A percentile compares a stretch with the other conserved stretches of the same genome.
Conservation (phyloP, 2,113 vertebrate genomes). For the Xenotilapia leptura region DNA sequence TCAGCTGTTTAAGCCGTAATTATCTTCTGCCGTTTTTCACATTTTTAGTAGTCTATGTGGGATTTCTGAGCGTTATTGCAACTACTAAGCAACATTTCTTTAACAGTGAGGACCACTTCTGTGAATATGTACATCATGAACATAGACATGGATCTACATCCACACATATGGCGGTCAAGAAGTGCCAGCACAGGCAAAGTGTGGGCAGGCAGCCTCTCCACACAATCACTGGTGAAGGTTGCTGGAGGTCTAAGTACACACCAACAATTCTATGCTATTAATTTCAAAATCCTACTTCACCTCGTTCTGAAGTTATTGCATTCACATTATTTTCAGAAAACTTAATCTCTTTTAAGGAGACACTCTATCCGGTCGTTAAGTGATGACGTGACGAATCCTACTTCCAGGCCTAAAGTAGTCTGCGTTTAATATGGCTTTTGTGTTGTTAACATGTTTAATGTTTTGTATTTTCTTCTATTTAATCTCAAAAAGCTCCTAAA, state of each 20-base stretch:
- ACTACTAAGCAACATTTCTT: not conserved
- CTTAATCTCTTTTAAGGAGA: not conserved
- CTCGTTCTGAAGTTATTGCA: not conserved
- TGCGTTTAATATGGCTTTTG: not conserved
- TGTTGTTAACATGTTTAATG: not conserved
- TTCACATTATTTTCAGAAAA: not conserved
- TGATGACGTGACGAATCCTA: not conserved
- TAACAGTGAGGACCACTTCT: not conserved
- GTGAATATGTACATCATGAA: not conserved
- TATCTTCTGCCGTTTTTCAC: not conserved
- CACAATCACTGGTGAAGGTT: not conserved
- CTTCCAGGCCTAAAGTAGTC: not conserved
- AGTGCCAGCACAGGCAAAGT: not conserved
- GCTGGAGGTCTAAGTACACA: not conserved
- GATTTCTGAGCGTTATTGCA: not conserved
- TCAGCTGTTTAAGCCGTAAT: not conserved
- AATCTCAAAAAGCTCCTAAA: not conserved
- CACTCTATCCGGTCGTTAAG: not conserved
- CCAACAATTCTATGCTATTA: not conserved
- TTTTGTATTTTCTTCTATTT: not conserved
- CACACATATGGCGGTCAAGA: not conserved
- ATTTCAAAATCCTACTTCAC: not conserved
- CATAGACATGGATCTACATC: not conserved
- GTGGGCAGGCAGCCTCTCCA: not conserved
- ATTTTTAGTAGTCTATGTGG: not conserved